Evolutionary conservation across 2,888 invertebrate species (phyloP).

Genomic region (Zygaena filipendulae): DNA sequence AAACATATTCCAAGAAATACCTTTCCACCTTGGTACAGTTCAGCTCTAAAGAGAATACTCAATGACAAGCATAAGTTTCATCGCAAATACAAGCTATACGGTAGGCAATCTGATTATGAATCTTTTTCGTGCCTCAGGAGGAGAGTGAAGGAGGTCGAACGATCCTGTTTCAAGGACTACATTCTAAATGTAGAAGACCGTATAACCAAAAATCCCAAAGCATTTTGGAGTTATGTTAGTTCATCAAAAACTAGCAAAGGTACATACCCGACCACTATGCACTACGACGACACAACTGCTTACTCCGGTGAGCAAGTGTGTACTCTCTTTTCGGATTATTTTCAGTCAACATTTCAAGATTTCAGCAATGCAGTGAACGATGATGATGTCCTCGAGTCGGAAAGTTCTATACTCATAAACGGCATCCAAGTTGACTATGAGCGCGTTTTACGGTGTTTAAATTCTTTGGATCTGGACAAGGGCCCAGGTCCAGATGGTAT

Average conservation of each 20-base stretch:
- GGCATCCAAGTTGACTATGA: too few relatives aligned
- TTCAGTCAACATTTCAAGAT: conserved; percentile 1
- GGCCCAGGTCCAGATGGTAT: neutral
- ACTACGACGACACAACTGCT: conserved; percentile 6
- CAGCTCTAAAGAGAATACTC: conserved; percentile 14
- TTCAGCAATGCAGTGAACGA: neutral
- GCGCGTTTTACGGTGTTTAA: too few relatives aligned
- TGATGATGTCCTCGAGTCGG: neutral
- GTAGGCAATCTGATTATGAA: neutral
- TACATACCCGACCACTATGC: conserved; percentile 12
- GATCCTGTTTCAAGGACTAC: neutral
- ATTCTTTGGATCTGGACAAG: too few relatives aligned
- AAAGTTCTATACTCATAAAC: too few relatives aligned
- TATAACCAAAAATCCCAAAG: conserved; percentile 11
- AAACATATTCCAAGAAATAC: conserved; percentile 3
- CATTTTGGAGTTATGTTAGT: conserved; percentile 16
- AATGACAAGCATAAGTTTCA: conserved; percentile 5
- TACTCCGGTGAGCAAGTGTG: conserved; percentile 13
- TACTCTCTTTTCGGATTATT: conserved; percentile 13
- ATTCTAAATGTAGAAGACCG: neutral
- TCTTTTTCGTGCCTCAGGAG: neutral
- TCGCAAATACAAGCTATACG: neutral
- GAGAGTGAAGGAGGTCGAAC: neutral
- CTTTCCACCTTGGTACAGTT: conserved; percentile 15
- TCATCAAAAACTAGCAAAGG: conserved; percentile 9